Base-by-base conservation (phyloP, 2,888 invertebrate genomes). In the Ctenicera cuprea region DNA sequence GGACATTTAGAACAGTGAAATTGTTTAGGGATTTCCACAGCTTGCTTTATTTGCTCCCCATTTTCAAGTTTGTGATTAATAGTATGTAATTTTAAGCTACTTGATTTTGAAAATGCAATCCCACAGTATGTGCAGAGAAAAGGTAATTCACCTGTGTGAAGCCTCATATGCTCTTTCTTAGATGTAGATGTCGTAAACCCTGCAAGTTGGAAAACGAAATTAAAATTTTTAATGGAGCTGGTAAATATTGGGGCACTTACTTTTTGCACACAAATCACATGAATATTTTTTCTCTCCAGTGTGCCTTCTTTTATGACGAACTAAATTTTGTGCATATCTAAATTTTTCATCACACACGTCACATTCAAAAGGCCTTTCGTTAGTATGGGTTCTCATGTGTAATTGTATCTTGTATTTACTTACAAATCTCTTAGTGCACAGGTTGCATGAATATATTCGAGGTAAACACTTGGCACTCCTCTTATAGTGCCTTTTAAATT, bases 131-230 rank as follows among this genome's bases (percentile, higher is more conserved):
- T 54, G 63, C 74, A 76, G 22, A 72, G 61, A 30, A 52, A 77
- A 0, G 76, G 76, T 20, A 20, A 73, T 63, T 76, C 76, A 1
- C 77, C 74, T 0, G 71, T 70, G 38, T 78, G 78, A 16, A 65
- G 62, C 20, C 74, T 48, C 50, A 52, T 41, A 48, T 79, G 79
- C 18, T 73, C 75, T 57, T 70, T 64, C 16, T 76, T 59, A 8
- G 48, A 22, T 7, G 41, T 38, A 3, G 54, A 54, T 8, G 20
- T 50, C 3, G 65, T 52, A 41, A 75, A 75, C 9, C 59, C 59
- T 59, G 37, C 16, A 59, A 59, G 12, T 59, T 0, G 11, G 16
- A 18, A 38, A 9, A 43, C 54, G 37, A n/a, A 52, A 26, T 38
- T 18, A n/a, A 16, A 14, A 38, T 69, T 20, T 26, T 16, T 64